Conservation (phyloP, 2,888 invertebrate genomes). For the Lathronympha strigana region DNA sequence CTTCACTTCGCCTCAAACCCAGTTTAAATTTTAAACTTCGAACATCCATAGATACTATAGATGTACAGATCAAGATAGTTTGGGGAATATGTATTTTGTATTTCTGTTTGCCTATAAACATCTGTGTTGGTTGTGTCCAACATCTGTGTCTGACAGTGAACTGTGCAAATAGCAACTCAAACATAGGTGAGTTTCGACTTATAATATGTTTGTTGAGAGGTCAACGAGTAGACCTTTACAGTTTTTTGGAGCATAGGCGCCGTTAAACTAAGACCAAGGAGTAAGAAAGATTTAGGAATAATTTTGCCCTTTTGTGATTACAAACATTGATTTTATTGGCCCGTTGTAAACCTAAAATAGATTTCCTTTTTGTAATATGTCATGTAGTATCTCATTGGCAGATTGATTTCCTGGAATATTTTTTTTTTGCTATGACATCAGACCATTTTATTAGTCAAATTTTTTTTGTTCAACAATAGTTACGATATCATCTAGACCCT, state of each 20-base stretch:
- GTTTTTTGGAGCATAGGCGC: not conserved
- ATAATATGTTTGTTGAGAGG: slow-evolving; percentile 24
- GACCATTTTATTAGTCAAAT: too few relatives aligned
- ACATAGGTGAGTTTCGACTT: slow-evolving; percentile 17
- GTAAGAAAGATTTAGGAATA: not conserved
- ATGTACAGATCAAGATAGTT: not conserved
- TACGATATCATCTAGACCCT: not conserved
- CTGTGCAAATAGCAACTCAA: slow-evolving; percentile 27
- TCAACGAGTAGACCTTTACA: slow-evolving; percentile 10
- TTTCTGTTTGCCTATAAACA: slow-evolving; percentile 22
- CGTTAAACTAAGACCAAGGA: not conserved
- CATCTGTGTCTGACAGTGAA: slow-evolving; percentile 32
- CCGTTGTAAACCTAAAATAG: too few relatives aligned
- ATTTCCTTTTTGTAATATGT: too few relatives aligned
- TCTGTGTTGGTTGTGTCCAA: slow-evolving; percentile 25
- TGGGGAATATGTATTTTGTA: not conserved
- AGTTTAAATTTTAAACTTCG: not conserved
- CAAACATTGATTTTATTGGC: not conserved
- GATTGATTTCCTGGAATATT: too few relatives aligned
- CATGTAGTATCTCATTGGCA: too few relatives aligned
- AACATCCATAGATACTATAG: not conserved
- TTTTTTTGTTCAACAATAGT: not conserved
- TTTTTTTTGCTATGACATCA: too few relatives aligned
- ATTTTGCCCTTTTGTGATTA: not conserved
- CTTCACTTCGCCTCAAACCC: not conserved